Base-by-base conservation (phyloP, 2,797 vertebrate species). In the Orestias chungarensis region DNA sequence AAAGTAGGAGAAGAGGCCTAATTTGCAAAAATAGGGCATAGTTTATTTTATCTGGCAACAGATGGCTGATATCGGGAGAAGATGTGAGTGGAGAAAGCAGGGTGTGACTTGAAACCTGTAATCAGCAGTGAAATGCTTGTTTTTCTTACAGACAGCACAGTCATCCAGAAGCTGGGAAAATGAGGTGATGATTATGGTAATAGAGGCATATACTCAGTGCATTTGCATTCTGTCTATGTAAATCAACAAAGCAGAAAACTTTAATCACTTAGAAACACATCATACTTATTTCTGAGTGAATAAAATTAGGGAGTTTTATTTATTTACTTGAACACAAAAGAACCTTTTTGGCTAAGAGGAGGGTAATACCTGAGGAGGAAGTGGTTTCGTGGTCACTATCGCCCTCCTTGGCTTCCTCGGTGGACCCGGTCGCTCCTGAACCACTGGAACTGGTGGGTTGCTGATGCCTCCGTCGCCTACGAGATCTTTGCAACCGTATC, bases 361-460 rank as follows among this genome's bases (percentile, higher is more conserved):
- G 5, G 44, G 23, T 25, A 73, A 50, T 80, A 93, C 93, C 93
- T 89, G 93, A 93, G 55, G 92, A 93, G 52, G 92, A 93, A 3
- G 97, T 97, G 80, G 96, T 98, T 88, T 99, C 98, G 3, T 95
- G 95, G 89, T 99, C 98, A 18, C 98, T 99, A 86, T 97, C 96
- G 0, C 94, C 96, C 76, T 97, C 97, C 87, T 95, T 96, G 38
- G 90, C 89, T 77, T 99, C 96, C 71, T 95, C 78, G 0, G 91
- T 31, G 6, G 95, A 93, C 14, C 92, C 91, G 0, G 95, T 95
- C 0, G 96, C 83, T 47, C 82, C 95, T 0, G 96, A 94, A 59
- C 95, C 95, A 65, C 94, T 94, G 2, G 95, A 90, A 29, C 89
- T 93, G 83, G 94, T 90, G 62, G 93, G 82, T 0, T 93, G 94